Evolutionary conservation across 2,113 vertebrate species (phyloP).

Genomic region (Ammodytes marinus): DNA sequence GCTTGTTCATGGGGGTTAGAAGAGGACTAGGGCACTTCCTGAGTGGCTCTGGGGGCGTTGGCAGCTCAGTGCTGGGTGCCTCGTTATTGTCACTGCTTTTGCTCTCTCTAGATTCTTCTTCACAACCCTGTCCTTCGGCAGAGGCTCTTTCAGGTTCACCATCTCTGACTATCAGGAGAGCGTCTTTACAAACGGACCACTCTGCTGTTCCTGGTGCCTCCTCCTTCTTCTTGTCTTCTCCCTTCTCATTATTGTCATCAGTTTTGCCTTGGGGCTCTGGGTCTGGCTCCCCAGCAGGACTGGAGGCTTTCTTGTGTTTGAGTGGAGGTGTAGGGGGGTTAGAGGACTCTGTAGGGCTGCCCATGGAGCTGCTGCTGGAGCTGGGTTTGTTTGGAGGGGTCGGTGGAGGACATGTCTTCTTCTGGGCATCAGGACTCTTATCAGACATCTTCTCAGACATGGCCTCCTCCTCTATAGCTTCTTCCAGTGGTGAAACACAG

Average conservation of each 20-base stretch:
- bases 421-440: conserved; percentile 33
- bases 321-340: conserved; percentile 73
- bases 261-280: not conserved
- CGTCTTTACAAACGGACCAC: not conserved
- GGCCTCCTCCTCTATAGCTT: conserved; percentile 45
- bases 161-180: conserved; percentile 35
- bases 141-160: conserved; percentile 22
- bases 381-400: conserved; percentile 64
- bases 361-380: conserved; percentile 17
- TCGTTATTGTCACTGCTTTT: conserved; percentile 1
- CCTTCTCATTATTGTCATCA: conserved; percentile 28
- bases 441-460: conserved; percentile 37
- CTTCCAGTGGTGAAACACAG: conserved; percentile 23
- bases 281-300: conserved; percentile 2
- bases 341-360: conserved; percentile 27
- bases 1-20: conserved; percentile 60
- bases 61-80: conserved; percentile 36
- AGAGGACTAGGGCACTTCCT: conserved; percentile 59
- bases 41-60: conserved; percentile 55
- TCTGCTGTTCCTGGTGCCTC: conserved; percentile 7
- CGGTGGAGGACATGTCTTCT: conserved; percentile 43
- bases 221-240: conserved; percentile 29
- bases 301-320: conserved; percentile 77
- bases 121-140: conserved; percentile 17
- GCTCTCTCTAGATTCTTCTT: conserved; percentile 51